Conservation (phyloP, 1,140 invertebrate genomes). For the Spodoptera frugiperda region DNA sequence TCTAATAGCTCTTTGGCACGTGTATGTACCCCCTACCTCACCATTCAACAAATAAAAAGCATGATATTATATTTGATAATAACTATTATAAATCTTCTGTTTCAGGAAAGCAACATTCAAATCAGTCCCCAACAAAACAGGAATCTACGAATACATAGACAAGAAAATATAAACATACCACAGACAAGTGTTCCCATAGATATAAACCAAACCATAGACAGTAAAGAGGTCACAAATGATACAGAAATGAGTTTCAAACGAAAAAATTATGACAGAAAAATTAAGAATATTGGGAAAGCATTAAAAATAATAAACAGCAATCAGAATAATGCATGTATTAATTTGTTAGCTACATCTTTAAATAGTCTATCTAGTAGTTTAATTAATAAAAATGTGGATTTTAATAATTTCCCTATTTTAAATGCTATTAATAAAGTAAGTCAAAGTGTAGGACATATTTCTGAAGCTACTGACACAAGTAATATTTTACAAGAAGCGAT, state of each 20-base stretch:
- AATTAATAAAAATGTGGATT: neutral
- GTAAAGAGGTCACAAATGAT: neutral
- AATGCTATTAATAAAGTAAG: neutral
- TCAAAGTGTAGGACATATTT: neutral
- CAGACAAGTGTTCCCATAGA: neutral
- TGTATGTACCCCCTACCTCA: no score
- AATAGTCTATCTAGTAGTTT: neutral
- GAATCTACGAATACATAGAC: neutral
- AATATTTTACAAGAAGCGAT: neutral
- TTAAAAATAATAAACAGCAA: constrained; percentile 40
- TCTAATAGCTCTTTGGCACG: no score
- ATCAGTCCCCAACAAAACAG: neutral
- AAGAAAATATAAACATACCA: neutral
- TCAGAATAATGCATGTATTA: neutral
- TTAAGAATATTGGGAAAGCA: constrained; percentile 36
- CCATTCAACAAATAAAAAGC: no score
- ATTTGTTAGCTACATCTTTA: neutral
- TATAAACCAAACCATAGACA: neutral
- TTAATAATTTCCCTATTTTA: neutral
- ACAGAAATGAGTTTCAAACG: neutral
- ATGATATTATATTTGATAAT: no score
- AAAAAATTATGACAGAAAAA: neutral
- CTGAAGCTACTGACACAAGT: neutral
- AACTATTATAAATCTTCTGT: no score
- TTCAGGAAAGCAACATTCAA: neutral